Percentiles rank a stretch among this genome's conserved stretches.
Conservation (phyloP, 1,140 invertebrate species). For the Nylanderia fulva region DNA sequence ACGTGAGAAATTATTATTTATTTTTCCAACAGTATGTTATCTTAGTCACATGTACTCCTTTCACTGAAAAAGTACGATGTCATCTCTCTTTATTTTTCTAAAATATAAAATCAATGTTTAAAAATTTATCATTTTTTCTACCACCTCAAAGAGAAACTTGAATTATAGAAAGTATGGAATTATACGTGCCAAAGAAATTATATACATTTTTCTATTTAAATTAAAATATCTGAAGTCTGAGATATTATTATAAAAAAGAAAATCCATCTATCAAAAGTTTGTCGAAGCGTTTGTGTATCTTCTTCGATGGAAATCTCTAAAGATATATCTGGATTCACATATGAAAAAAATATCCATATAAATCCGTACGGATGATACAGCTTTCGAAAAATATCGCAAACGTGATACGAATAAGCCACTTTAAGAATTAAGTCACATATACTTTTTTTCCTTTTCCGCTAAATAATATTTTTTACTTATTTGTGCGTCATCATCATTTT, state of each 20-base stretch:
- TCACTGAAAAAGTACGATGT: background rate
- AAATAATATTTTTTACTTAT: background rate
- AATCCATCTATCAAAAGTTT: background rate
- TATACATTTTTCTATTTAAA: background rate
- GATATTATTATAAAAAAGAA: too few species aligned
- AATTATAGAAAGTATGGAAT: too few species aligned
- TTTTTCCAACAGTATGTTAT: constrained; percentile 16
- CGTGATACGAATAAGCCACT: background rate
- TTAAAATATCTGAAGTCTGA: background rate
- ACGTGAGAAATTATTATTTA: constrained; percentile 31
- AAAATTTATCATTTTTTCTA: background rate
- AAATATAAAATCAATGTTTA: background rate
- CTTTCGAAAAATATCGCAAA: background rate
- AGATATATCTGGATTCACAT: constrained; percentile 1
- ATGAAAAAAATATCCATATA: background rate
- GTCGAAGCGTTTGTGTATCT: background rate
- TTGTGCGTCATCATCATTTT: background rate
- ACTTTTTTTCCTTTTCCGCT: background rate
- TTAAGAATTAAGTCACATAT: background rate
- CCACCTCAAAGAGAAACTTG: too few species aligned
- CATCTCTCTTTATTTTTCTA: background rate
- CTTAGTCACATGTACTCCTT: background rate
- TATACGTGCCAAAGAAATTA: too few species aligned
- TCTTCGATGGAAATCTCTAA: background rate
- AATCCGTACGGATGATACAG: background rate